Evolutionary conservation across 2,888 invertebrate species (phyloP), one percentile per base, ranked within the genome.

Genomic region (Agelastica alni): DNA sequence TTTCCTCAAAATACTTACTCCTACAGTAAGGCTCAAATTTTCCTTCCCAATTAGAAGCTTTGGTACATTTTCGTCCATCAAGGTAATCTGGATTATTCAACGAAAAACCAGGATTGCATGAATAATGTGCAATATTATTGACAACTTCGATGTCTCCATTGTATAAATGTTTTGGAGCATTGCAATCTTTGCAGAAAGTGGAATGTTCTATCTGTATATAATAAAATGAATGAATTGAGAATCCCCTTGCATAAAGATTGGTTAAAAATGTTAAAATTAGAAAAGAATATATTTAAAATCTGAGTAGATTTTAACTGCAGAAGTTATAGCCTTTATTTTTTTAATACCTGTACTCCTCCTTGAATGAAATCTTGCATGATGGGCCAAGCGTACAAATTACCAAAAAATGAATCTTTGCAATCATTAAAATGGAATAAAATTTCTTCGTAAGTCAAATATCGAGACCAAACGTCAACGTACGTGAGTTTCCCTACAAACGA

Each of bases 401-500:
- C 87, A 37, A 78, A 73, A 63, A 80, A 77, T 10, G 76, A 75
- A 55, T 78, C 74, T 10, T 63, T 53, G 58, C 83, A 82, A 31
- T 75, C 74, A 41, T 71, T 70, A 60, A 77, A 77, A 49, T 78
- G 75, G 10, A 68, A 65, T 10, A 66, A 63, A 2, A 87, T 77
- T 47, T 80, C 77, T 2, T 73, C 65, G 1, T 73, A 62, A 1
- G 72, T 67, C 12, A 86, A 69, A 44, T 77, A 71, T 32, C 65
- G 68, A 32, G 80, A 78, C 86, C 87, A 88, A 28, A 87, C 70
- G 66, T 87, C 84, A 3, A 87, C 67, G 55, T 80, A 77, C 1
- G 83, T 79, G 53, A 88, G 73, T 59, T 79, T 79, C 2, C 88
- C 88, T n/a, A 85, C 72, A 68, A 85, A 87, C 0, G 87, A 82